A percentile compares a stretch with the other conserved stretches of the same genome.
Conservation (phyloP, 1,140 invertebrate genomes). For the Drosophila sechellia region DNA sequence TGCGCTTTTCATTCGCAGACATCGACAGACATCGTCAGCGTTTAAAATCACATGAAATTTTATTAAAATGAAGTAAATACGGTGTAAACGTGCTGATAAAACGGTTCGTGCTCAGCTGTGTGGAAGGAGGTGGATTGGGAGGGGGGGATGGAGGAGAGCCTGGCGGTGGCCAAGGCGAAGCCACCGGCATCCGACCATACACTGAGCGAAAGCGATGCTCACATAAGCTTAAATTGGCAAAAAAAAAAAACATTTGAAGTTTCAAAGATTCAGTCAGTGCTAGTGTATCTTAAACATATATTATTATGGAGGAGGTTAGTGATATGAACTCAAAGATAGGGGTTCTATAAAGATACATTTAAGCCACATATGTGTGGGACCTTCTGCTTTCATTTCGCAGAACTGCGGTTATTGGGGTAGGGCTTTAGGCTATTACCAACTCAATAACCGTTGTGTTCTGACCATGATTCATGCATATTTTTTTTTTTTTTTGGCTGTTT, state of each 20-base stretch:
- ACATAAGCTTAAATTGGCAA: not conserved
- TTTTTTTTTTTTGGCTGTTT: not conserved
- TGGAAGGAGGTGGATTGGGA: constrained; percentile 57
- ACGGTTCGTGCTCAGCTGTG: constrained; percentile 78
- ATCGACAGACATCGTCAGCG: constrained; percentile 67
- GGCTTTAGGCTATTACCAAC: constrained; percentile 1
- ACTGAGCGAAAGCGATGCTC: not conserved
- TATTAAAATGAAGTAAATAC: constrained; percentile 84
- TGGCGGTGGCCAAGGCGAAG: constrained; percentile 21
- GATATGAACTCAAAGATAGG: too few relatives aligned
- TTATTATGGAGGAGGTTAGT: too few relatives aligned
- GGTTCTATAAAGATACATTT: too few relatives aligned
- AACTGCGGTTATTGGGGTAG: not conserved
- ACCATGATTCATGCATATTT: not conserved
- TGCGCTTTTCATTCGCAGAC: constrained; percentile 76
- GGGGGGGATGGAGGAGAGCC: not conserved
- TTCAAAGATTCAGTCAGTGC: too few relatives aligned
- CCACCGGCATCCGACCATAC: not conserved
- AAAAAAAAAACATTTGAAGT: too few relatives aligned
- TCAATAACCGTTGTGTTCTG: not conserved
- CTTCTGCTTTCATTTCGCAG: not conserved
- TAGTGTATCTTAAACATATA: too few relatives aligned
- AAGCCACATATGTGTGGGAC: too few relatives aligned
- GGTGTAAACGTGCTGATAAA: constrained; percentile 84
- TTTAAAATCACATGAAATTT: constrained; percentile 84